Base-by-base conservation (phyloP, 1,140 invertebrate genomes). In the Scaptodrosophila lebanonensis region DNA sequence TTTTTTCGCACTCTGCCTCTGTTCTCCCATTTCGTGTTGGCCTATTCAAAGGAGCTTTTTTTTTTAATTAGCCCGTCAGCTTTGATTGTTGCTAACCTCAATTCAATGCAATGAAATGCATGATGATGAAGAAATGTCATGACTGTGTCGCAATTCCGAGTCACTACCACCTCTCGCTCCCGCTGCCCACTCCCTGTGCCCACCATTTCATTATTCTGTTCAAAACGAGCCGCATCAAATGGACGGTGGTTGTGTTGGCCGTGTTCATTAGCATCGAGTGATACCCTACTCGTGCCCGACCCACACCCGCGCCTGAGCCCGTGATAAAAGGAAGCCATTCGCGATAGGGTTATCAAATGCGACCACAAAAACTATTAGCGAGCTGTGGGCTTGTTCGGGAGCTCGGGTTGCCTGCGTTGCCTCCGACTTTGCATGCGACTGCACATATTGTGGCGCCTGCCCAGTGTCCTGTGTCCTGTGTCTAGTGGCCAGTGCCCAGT, bases 281-380 rank as follows among this genome's bases (percentile, higher is more conserved):
- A n/a, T n/a, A n/a, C n/a, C n/a, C n/a, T n/a, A n/a, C n/a, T n/a
- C n/a, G n/a, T n/a, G n/a, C n/a, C n/a, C n/a, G n/a, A n/a, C n/a
- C 56, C 44, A 40, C 43, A 38, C 15, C 53, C 52, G 38, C 52
- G 52, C 22, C 59, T 58, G 45, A 63, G 38, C 52, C 44, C 22
- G 52, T 58, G 45, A 63, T 54, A 76, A 72, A 65, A 72, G 39
- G 73, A 71, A 69, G 63, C 75, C 70, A 73, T 42, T 62, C 62
- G 49, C 73, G 73, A 77, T 77, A 79, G 73, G 79, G 70, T 77
- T 77, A 77, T 77, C 73, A 77, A 79, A 77, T 67, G 61, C 79
- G 61, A 54, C 73, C 68, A 36, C 73, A 65, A 48, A 63, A 40
- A 51, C 64, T 69, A 65, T 54, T 71, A 75, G 61, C 60, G 12